phyloP scores from a whole-genome alignment of 2,797 vertebrate genomes.

The Brachymystax lenok region DNA sequence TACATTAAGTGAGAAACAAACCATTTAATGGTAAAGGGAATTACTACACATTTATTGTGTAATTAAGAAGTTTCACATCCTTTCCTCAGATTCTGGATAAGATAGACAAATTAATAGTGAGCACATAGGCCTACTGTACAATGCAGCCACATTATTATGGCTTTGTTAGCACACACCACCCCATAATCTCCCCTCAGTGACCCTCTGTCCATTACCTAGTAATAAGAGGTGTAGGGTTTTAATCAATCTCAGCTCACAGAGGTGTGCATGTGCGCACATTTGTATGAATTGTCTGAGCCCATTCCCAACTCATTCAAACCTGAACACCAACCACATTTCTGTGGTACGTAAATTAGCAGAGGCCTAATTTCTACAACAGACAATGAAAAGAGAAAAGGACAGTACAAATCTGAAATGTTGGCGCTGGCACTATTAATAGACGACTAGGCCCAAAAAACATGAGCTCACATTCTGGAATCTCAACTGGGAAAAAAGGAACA shows the following conservation, averaged over 20 bases:
- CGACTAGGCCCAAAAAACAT: slow-evolving; percentile 58
- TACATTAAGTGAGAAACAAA: background rate
- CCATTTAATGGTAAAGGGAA: background rate
- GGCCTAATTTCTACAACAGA: slow-evolving; percentile 64
- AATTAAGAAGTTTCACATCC: background rate
- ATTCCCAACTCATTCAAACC: background rate
- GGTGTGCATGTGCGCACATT: background rate
- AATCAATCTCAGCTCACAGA: slow-evolving; percentile 5
- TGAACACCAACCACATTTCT: background rate
- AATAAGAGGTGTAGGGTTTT: slow-evolving; percentile 24
- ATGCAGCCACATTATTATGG: too few relatives aligned
- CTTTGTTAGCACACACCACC: background rate
- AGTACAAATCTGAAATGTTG: slow-evolving; percentile 49
- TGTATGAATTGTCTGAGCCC: slow-evolving; percentile 8
- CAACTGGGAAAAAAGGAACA: slow-evolving; percentile 18
- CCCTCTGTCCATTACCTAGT: slow-evolving; percentile 5
- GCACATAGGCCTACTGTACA: too few relatives aligned
- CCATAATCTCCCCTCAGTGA: background rate
- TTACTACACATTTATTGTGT: background rate
- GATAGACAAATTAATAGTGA: too few relatives aligned
- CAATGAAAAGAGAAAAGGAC: slow-evolving; percentile 64
- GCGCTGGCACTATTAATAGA: slow-evolving; percentile 71
- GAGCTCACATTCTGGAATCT: slow-evolving; percentile 69
- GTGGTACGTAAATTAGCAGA: slow-evolving; percentile 46
- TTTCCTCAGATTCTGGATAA: background rate